Percentiles rank a stretch among this genome's conserved stretches.
Evolutionary conservation across 2,113 vertebrate species (phyloP).

Genomic region (Vanacampus margaritifer): DNA sequence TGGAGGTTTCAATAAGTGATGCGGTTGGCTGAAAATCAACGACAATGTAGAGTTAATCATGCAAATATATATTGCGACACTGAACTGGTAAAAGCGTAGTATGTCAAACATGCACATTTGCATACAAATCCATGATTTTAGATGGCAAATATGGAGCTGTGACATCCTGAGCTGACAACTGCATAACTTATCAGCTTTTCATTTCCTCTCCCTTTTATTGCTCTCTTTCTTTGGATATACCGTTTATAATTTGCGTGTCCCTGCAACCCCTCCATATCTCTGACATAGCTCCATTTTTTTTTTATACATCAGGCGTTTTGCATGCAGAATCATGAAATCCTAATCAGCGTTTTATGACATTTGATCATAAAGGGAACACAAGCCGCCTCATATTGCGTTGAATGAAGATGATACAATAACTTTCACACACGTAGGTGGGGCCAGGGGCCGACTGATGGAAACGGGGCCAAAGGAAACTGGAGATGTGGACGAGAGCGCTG

Average conservation of each 20-base stretch:
- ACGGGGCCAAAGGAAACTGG: conserved; percentile 61
- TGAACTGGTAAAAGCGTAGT: not conserved
- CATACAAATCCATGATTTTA: conserved; percentile 23
- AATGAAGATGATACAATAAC: conserved; percentile 9
- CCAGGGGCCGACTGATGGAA: conserved; percentile 27
- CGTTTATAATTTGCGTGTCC: conserved; percentile 15
- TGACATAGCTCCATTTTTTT: not conserved
- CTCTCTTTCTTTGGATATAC: conserved; percentile 32
- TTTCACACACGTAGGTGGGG: conserved; percentile 56
- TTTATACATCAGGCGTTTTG: not conserved
- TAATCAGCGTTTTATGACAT: not conserved
- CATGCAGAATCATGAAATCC: not conserved
- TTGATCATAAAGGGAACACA: not conserved
- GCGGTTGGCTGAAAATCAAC: not conserved
- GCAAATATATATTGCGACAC: not conserved
- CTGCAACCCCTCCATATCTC: conserved; percentile 34
- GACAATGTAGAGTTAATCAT: not conserved
- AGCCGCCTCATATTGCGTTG: not conserved
- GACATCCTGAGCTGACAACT: conserved; percentile 29
- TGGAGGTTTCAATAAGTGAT: not conserved
- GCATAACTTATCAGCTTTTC: conserved; percentile 56
- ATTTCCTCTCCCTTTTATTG: conserved; percentile 67
- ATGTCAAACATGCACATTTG: not conserved
- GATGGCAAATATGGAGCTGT: not conserved
- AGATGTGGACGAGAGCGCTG: conserved; percentile 44